Conservation (phyloP, 2,113 vertebrate genomes). For the Chitala chitala region DNA sequence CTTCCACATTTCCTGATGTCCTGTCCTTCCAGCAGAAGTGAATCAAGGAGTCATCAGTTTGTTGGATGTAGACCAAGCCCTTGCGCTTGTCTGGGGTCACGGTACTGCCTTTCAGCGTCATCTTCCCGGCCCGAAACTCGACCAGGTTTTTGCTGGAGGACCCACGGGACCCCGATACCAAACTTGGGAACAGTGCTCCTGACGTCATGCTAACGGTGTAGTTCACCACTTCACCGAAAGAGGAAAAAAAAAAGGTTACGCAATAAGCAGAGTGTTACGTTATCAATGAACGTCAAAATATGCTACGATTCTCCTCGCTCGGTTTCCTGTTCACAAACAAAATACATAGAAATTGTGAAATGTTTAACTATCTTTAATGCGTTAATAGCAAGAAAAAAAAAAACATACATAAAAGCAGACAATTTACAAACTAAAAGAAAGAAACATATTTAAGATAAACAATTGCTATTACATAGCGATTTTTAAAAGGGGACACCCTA, state of each 20-base stretch:
- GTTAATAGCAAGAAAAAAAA: no score
- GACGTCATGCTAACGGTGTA: conserved; percentile 86
- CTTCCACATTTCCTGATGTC: conserved; percentile 83
- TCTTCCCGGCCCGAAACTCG: conserved; percentile 93
- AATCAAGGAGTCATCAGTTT: conserved; percentile 93
- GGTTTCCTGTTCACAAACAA: no score
- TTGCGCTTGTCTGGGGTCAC: conserved; percentile 95
- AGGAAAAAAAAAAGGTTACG: not conserved
- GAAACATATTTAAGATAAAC: no score
- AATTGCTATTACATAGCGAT: no score
- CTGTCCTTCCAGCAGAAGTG: conserved; percentile 98
- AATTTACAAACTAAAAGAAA: no score
- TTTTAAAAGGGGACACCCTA: no score
- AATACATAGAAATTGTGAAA: no score
- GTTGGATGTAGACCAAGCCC: conserved; percentile 93
- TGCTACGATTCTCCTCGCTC: no score
- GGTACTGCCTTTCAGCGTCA: conserved; percentile 88
- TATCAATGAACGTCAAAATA: no score
- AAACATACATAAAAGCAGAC: no score
- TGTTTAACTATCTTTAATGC: no score
- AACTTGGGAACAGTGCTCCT: conserved; percentile 89
- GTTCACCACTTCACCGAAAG: not conserved
- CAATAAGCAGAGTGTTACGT: no score
- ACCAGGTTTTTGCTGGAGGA: conserved; percentile 93
- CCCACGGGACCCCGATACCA: conserved; percentile 87